phyloP scores from a whole-genome alignment of 2,888 invertebrate species.

The Microplitis deprimator region DNA sequence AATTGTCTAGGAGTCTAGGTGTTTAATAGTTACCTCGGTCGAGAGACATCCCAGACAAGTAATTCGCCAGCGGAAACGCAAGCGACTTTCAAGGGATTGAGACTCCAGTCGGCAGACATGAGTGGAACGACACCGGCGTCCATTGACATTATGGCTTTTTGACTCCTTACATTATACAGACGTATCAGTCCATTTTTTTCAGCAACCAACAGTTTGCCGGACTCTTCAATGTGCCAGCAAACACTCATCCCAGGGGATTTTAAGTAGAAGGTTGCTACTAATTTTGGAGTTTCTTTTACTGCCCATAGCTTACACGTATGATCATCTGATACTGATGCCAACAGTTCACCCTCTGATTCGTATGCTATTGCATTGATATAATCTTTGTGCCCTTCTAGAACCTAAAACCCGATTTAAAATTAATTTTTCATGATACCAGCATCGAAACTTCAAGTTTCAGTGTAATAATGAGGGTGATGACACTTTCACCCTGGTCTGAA shows the following conservation, averaged over 20 bases:
- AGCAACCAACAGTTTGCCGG: constrained; percentile 81
- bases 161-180: constrained; percentile 80
- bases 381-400: constrained; percentile 77
- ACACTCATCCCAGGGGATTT: constrained; percentile 79
- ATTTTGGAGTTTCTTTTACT: constrained; percentile 72
- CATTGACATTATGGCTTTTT: constrained; percentile 78
- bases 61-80: constrained; percentile 80
- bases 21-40: constrained; percentile 74
- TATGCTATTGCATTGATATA: constrained; percentile 81
- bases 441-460: no score
- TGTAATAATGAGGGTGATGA: no score
- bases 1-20: background rate
- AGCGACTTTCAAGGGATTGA: constrained; percentile 76
- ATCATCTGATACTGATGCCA: constrained; percentile 86
- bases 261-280: constrained; percentile 76
- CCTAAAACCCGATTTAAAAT: constrained; percentile 62
- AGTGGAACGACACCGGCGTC: constrained; percentile 77
- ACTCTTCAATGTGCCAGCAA: constrained; percentile 81
- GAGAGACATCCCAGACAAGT: constrained; percentile 79
- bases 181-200: constrained; percentile 83
- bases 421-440: no score
- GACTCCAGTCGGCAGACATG: constrained; percentile 81
- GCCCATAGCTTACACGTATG: constrained; percentile 82
- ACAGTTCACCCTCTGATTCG: constrained; percentile 78
- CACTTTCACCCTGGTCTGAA: no score